A percentile compares a stretch with the other conserved stretches of the same genome.
Conservation (phyloP, 2,888 invertebrate species). For the Stomorhina lunata region DNA sequence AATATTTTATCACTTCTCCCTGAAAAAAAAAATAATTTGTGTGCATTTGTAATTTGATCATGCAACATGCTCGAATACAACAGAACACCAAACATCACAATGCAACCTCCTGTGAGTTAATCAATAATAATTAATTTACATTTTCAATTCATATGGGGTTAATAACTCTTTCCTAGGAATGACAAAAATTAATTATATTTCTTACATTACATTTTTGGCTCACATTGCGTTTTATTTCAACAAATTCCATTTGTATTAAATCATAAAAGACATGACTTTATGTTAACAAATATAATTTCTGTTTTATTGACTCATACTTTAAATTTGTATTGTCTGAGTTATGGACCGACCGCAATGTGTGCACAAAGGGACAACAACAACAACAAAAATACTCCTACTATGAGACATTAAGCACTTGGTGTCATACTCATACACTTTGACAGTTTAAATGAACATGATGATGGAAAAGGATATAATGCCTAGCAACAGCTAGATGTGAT, state of each 20-base stretch:
- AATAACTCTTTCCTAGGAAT: constrained; percentile 58
- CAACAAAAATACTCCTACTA: constrained; percentile 38
- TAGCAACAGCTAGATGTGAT: neutral
- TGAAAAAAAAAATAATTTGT: neutral
- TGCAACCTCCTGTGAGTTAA: constrained; percentile 54
- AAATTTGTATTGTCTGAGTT: neutral
- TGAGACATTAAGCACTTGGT: constrained; percentile 29
- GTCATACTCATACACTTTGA: constrained; percentile 57
- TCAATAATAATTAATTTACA: constrained; percentile 56
- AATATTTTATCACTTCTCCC: neutral
- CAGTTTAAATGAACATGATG: constrained; percentile 64
- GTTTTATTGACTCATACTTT: constrained; percentile 51
- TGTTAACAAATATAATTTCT: constrained; percentile 14
- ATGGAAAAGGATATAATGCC: constrained; percentile 67
- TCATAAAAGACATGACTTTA: constrained; percentile 1
- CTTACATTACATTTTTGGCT: neutral
- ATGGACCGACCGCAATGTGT: constrained; percentile 16
- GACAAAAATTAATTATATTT: constrained; percentile 54
- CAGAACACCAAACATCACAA: too few relatives aligned
- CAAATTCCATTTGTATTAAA: constrained; percentile 49
- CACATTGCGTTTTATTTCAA: neutral
- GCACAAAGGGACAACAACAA: too few relatives aligned
- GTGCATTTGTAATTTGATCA: constrained; percentile 20
- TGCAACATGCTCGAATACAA: too few relatives aligned
- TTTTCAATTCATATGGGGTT: constrained; percentile 58